These are phyloP conservation scores for Colletes collaris DNA, from an alignment of 2,888 invertebrate species.

Conservation along the genomic window DNA sequence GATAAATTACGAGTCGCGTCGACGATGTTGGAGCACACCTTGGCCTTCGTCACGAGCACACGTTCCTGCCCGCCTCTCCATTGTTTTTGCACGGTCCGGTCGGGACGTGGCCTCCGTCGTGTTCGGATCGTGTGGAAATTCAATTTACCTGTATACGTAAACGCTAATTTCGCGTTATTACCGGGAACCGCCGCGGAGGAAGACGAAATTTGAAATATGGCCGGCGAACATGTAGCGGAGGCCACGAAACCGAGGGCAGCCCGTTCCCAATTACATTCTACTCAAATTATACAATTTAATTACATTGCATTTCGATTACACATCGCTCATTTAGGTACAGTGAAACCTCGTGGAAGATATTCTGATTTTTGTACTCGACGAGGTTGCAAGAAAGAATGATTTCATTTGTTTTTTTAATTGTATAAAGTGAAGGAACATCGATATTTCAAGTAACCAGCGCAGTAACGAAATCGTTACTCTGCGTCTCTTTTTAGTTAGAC, in stretches of 20 bases:
- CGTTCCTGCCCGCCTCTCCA: not conserved
- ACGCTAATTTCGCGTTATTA: constrained; percentile 38
- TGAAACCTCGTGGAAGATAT: no score
- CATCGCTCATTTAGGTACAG: no score
- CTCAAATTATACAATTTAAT: no score
- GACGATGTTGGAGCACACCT: constrained; percentile 11
- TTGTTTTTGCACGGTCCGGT: constrained; percentile 1
- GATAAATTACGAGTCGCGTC: constrained; percentile 59
- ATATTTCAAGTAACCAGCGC: no score
- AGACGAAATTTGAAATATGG: not conserved
- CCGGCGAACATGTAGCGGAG: not conserved
- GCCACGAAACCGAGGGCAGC: not conserved
- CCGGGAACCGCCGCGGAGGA: not conserved
- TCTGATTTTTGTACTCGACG: no score
- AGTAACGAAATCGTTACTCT: no score
- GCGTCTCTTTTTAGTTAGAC: no score
- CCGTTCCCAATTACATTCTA: no score
- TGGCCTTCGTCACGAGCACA: constrained; percentile 16
- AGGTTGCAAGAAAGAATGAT: no score
- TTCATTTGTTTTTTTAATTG: no score
- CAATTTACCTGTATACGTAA: constrained; percentile 40
- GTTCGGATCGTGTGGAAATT: constrained; percentile 33
- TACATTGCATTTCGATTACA: no score
- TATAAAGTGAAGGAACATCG: no score
- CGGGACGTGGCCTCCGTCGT: constrained; percentile 7